Evolutionary conservation across 1,140 invertebrate species (phyloP), one percentile per base, ranked within the genome.

Genomic region (Drosophila yakuba): DNA sequence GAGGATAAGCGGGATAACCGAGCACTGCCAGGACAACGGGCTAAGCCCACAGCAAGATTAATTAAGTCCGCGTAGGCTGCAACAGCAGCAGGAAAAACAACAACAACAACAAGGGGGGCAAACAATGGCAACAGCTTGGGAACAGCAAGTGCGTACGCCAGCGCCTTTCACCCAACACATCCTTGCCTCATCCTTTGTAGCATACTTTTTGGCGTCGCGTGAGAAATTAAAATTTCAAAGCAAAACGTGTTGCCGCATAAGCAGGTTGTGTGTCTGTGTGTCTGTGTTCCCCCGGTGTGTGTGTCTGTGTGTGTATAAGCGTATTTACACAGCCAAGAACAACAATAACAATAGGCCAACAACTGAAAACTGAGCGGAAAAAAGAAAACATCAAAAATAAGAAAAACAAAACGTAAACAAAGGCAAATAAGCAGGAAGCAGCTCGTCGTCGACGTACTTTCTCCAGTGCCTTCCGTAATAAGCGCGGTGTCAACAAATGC

Each of bases 191-290:
- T 71, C 57, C 66, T 61, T 77, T 67, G 23, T 59, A 66, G 67
- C 75, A 69, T 88, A 82, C 83, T 86, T 86, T 86, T 63, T 60
- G 63, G 83, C 83, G 63, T 67, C 79, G 83, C 79, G 83, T 76
- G 79, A 86, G 77, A 86, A 86, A 86, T 86, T 86, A 88, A 86
- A 88, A 86, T 88, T 86, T 86, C 83, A 83, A 82, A 82, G 78
- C 82, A 47, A 78, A 67, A 73, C 78, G 60, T 80, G 80, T 50
- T 75, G 56, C 76, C 52, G 59, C 81, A 77, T 77, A 76, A 76
- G 62, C 47, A 58, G 62, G 43, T 59, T 63, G 44, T 28, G 28
- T 47, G 44, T 64, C 51, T 59, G 45, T 59, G 45, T 47, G 45
- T 12, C 45, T 20, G 47, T 50, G 47, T 32, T 68, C 58, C 47